Base-by-base conservation (phyloP, 1,140 invertebrate species). In the Drosophila persimilis region DNA sequence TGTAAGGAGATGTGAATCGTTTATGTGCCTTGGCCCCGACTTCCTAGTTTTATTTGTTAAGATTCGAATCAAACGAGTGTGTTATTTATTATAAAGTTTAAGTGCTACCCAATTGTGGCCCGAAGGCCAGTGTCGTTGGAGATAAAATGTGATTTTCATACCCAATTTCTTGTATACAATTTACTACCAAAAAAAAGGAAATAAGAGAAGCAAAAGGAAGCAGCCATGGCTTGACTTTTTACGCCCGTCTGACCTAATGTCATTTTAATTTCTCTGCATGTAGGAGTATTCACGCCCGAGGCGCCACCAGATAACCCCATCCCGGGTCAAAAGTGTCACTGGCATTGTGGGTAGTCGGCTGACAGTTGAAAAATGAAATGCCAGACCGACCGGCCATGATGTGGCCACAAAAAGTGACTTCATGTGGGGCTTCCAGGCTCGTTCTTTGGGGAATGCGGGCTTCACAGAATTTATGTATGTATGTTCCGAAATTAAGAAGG, bases 161-260 rank as follows among this genome's bases (percentile, higher is more conserved):
- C 35, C 59, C 46, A 35, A 56, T 64, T 64, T 58, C 60, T 50
- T 74, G 47, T 20, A 13, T 22, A 51, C 13, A 51, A 52, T 50
- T 39, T 39, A 11, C 35, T 3, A 39, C 9, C 3, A 11, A 56
- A 66, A 55, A 67, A 22, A 57, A 0, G 0, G 46, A 24, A 46
- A 45, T 17, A 48, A n/a, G 15, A 44, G n/a, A 15, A 7, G n/a
- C n/a, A 13, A 45, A 39, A 8, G 43, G 50, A 62, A 59, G 39
- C 48, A 54, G 29, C 48, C 48, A 48, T 59, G 56, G 61, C 63
- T 53, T 66, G 56, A 55, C 63, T 53, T 66, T 80, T 77, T 66
- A 77, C 81, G 77, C 63, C 70, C 70, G 55, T 39, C 75, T 86
- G 77, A 71, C 69, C 64, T 85, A 77, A 85, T 86, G 81, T 63